Evolutionary conservation across 2,113 vertebrate species (phyloP).

Genomic region (Galbula dea): DNA sequence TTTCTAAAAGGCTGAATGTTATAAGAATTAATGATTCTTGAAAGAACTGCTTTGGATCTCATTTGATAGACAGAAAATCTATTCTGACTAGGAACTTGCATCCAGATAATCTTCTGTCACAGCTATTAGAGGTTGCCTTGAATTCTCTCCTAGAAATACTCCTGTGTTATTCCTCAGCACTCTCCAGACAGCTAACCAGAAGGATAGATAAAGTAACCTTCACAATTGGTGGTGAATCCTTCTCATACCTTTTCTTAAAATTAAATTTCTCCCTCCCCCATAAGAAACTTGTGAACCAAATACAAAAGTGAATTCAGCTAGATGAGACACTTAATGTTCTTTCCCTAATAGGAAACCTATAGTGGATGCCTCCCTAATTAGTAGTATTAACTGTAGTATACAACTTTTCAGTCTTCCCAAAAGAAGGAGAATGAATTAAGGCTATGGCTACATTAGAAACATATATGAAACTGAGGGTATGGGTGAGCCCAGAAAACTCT

Average conservation of each 20-base stretch:
- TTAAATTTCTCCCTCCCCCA: not conserved
- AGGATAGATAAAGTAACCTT: not conserved
- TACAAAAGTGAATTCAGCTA: not conserved
- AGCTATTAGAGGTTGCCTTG: not conserved
- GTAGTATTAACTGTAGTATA: not conserved
- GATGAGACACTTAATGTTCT: not conserved
- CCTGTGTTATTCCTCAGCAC: not conserved
- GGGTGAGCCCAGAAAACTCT: not conserved
- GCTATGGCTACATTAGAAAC: not conserved
- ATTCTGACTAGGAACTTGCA: not conserved
- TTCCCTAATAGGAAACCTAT: not conserved
- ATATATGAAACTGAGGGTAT: not conserved
- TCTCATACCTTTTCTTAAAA: not conserved
- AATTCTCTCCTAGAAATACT: not conserved
- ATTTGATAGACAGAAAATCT: conserved; percentile 40
- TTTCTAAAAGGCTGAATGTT: not conserved
- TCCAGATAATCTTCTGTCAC: conserved; percentile 2
- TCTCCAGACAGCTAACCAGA: not conserved
- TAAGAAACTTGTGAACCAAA: not conserved
- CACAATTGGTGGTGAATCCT: not conserved
- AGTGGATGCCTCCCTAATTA: not conserved
- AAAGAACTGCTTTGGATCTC: not conserved
- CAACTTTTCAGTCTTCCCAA: not conserved
- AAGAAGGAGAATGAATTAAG: not conserved
- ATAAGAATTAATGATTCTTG: conserved; percentile 29